A percentile compares a stretch with the other conserved stretches of the same genome.
phyloP scores from a whole-genome alignment of 1,140 invertebrate genomes.

The Lepidurus couesii region DNA sequence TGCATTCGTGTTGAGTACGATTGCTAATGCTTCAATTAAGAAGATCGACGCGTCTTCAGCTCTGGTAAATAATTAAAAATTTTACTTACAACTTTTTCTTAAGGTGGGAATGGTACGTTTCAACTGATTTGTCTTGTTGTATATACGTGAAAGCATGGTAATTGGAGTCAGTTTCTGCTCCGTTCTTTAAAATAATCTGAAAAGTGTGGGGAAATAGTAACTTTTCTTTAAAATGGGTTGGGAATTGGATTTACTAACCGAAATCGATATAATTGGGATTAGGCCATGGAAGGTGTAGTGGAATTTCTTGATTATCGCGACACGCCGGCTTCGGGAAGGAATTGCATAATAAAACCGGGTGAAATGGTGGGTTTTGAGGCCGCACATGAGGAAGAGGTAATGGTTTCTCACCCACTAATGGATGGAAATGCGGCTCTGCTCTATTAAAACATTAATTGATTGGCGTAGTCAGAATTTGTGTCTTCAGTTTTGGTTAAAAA shows the following conservation, averaged over 20 bases:
- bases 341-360: neutral
- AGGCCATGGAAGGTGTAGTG: neutral
- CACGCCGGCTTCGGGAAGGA: neutral
- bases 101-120: neutral
- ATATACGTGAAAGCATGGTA: neutral
- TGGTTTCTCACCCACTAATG: neutral
- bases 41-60: conserved; percentile 42
- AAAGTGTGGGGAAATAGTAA: neutral
- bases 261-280: neutral
- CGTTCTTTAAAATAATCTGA: neutral
- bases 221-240: neutral
- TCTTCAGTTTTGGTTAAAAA: neutral
- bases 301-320: neutral
- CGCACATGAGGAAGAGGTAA: neutral
- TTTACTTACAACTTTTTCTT: neutral
- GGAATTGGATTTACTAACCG: neutral
- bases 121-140: neutral
- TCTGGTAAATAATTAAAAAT: conserved; percentile 37
- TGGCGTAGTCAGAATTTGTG: neutral
- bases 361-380: neutral
- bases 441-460: neutral
- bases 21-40: conserved; percentile 43
- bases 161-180: neutral
- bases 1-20: conserved; percentile 45
- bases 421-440: neutral